These are phyloP conservation scores for Clavelina lepadiformis DNA, from an alignment of 23 tunicate species.

Conservation along the genomic window DNA sequence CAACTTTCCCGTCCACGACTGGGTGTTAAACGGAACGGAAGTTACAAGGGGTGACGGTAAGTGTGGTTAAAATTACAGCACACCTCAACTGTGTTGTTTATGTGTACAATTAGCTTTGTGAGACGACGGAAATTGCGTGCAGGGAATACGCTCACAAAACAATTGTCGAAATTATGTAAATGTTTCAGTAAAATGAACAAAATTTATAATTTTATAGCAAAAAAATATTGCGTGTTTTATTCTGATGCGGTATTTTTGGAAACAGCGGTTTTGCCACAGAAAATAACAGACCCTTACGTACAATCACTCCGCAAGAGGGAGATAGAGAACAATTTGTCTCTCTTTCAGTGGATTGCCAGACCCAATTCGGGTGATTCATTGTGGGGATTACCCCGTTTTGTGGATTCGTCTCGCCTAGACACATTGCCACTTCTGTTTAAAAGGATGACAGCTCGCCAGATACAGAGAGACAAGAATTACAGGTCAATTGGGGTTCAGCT, in stretches of 20 bases:
- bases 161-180: too few relatives aligned
- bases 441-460: conserved; percentile 9
- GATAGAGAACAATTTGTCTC: conserved; percentile 4
- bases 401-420: conserved; percentile 1
- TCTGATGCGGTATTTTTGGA: too few relatives aligned
- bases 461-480: not conserved
- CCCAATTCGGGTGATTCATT: conserved; percentile 8
- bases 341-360: conserved; percentile 18
- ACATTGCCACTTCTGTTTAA: conserved; percentile 29
- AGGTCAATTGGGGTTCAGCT: not conserved
- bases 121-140: too few relatives aligned
- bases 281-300: not conserved
- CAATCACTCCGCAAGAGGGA: conserved; percentile 1
- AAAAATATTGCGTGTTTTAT: too few relatives aligned
- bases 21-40: conserved; percentile 24
- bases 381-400: conserved; percentile 29
- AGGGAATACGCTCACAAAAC: too few relatives aligned
- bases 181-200: too few relatives aligned
- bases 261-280: too few relatives aligned
- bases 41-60: conserved; percentile 53
- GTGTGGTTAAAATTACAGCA: too few relatives aligned
- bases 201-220: too few relatives aligned
- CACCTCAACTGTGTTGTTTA: too few relatives aligned
- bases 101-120: too few relatives aligned
- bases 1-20: conserved; percentile 45